These are phyloP conservation scores for Hassar affinis DNA, from an alignment of 2,113 vertebrate genomes.

Conservation along the genomic window DNA sequence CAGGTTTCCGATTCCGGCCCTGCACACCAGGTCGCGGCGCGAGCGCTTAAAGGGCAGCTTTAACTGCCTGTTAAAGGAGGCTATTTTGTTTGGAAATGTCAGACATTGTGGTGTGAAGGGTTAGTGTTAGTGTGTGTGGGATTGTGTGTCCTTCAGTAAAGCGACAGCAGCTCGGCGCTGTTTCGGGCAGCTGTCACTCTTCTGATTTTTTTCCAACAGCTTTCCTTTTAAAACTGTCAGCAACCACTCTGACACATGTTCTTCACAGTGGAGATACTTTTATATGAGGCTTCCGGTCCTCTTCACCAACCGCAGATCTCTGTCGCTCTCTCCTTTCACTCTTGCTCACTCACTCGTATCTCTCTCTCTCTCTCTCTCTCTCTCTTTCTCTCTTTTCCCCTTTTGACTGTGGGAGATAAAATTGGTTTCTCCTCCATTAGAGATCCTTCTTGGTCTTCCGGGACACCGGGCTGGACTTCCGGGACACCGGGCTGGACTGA, in stretches of 20 bases:
- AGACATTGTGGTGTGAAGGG: constrained; percentile 10
- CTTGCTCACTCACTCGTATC: constrained; percentile 56
- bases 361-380: constrained; percentile 57
- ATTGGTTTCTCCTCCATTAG: constrained; percentile 72
- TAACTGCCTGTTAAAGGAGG: constrained; percentile 13
- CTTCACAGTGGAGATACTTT: constrained; percentile 64
- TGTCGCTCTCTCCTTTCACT: constrained; percentile 41
- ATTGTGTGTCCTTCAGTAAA: constrained; percentile 20
- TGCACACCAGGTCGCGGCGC: neutral
- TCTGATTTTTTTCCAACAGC: constrained; percentile 65
- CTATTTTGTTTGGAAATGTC: constrained; percentile 27
- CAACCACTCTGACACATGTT: constrained; percentile 57
- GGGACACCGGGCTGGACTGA: constrained; percentile 58
- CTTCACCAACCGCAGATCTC: constrained; percentile 49
- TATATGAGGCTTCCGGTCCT: constrained; percentile 67
- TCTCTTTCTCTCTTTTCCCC: constrained; percentile 48
- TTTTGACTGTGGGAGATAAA: constrained; percentile 67
- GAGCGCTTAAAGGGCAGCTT: neutral
- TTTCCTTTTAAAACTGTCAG: constrained; percentile 67
- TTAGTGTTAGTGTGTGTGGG: constrained; percentile 4
- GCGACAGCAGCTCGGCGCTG: constrained; percentile 33
- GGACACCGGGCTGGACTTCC: constrained; percentile 58
- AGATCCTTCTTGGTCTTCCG: constrained; percentile 60
- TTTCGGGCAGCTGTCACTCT: constrained; percentile 60
- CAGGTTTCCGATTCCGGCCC: neutral